Conservation (phyloP, 2,113 vertebrate species). For the Pontoporia blainvillei region DNA sequence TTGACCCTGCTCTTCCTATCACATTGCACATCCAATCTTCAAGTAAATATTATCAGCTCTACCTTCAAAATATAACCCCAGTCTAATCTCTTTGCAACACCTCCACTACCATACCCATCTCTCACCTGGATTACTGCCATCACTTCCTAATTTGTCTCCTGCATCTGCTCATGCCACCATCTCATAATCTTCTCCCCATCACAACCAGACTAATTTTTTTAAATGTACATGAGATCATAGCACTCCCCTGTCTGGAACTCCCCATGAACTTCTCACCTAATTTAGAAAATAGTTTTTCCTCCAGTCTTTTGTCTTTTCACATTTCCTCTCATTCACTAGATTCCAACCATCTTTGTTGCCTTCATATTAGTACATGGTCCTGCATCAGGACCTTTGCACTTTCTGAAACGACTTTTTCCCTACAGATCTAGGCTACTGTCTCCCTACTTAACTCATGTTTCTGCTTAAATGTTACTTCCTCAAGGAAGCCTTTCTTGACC, state of each 20-base stretch:
- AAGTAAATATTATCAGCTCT: background rate
- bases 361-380: rapidly evolving
- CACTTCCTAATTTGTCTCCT: background rate
- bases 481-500: background rate
- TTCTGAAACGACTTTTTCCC: background rate
- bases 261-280: background rate
- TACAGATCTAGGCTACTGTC: background rate
- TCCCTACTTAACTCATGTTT: background rate
- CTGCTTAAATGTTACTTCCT: background rate
- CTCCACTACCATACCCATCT: background rate
- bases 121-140: background rate
- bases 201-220: background rate
- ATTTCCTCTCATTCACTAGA: background rate
- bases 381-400: background rate
- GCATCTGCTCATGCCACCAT: background rate
- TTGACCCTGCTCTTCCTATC: background rate
- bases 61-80: background rate
- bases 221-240: background rate
- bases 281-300: background rate
- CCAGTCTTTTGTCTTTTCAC: background rate
- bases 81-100: background rate
- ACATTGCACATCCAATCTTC: background rate
- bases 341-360: background rate
- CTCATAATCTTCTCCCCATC: background rate
- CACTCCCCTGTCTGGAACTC: background rate